These are phyloP conservation scores for Parasteatoda tepidariorum DNA, from an alignment of 1,140 invertebrate genomes.

Conservation along the genomic window DNA sequence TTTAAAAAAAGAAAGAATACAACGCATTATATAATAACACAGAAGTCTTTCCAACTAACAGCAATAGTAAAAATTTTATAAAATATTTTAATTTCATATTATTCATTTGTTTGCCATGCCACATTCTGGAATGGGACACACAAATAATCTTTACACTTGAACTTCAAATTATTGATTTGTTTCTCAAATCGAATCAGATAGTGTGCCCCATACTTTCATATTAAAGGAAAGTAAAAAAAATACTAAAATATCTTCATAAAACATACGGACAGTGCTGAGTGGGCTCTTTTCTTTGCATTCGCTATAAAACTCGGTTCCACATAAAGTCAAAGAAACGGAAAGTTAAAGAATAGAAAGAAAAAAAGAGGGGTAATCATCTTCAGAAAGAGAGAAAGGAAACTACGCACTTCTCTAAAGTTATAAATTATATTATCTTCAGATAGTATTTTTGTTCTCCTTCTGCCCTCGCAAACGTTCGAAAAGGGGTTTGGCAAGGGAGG, in stretches of 20 bases:
- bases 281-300: neutral
- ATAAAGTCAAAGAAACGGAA: neutral
- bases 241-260: neutral
- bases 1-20: no score
- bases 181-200: no score
- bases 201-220: no score
- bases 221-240: no score
- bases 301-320: neutral
- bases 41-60: no score
- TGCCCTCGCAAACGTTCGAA: neutral
- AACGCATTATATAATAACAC: no score
- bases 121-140: no score
- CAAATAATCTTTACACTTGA: no score
- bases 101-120: no score
- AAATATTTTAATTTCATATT: no score
- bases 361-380: neutral
- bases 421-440: neutral
- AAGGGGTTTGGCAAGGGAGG: neutral
- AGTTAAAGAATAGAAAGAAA: neutral
- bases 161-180: no score
- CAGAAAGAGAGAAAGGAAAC: neutral
- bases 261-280: neutral
- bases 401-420: neutral
- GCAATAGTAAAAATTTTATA: no score
- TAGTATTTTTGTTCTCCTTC: neutral